Evolutionary conservation across 2,888 invertebrate species (phyloP).

Genomic region (Aspidiotus rigidus): DNA sequence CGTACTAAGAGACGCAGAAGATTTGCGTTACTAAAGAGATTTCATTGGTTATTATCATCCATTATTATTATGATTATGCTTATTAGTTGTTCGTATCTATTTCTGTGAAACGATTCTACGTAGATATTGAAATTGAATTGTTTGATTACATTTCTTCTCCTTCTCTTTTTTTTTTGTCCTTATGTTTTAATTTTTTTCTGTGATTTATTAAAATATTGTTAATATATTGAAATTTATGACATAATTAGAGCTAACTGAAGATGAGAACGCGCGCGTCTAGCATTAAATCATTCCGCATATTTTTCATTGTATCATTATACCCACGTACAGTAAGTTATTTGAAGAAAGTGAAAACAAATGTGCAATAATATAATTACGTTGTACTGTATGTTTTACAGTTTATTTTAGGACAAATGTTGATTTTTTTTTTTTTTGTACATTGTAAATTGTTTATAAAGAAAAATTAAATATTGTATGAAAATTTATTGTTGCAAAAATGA

Average conservation of each 20-base stretch:
- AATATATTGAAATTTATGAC: too few species aligned
- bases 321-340: constrained; percentile 5
- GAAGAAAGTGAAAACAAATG: constrained; percentile 8
- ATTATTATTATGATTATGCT: too few species aligned
- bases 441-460: constrained; percentile 53
- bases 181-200: too few species aligned
- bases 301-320: constrained; percentile 5
- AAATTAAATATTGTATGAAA: constrained; percentile 7
- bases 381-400: neutral
- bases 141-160: neutral
- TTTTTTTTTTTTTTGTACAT: constrained; percentile 29
- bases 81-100: too few species aligned
- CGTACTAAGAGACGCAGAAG: too few species aligned
- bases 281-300: constrained; percentile 9
- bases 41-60: too few species aligned
- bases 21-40: too few species aligned
- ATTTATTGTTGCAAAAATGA: too few species aligned
- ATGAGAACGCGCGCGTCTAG: neutral
- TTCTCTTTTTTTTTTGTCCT: neutral
- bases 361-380: constrained; percentile 17
- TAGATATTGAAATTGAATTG: too few species aligned
- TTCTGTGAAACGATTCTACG: too few species aligned
- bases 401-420: constrained; percentile 28
- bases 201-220: too few species aligned
- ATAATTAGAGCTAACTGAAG: too few species aligned